Conservation (phyloP, 2,888 invertebrate genomes). For the Mythimna loreyi region DNA sequence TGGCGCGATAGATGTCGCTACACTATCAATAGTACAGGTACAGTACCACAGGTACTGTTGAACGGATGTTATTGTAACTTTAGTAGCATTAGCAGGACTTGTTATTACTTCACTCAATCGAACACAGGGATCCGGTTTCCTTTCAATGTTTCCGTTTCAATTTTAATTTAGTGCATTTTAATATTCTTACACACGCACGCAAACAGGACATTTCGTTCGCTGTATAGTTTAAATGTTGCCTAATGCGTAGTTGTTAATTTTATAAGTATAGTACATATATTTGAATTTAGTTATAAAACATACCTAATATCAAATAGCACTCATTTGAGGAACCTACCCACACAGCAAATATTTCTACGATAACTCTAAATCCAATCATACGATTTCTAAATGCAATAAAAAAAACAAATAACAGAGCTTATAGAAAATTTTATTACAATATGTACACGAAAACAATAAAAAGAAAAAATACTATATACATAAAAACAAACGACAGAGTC, state of each 20-base stretch:
- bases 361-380: constrained; percentile 3
- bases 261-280: neutral
- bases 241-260: neutral
- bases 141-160: constrained; percentile 28
- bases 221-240: neutral
- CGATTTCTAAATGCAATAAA: constrained; percentile 45
- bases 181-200: constrained; percentile 27
- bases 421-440: constrained; percentile 55
- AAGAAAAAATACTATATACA: constrained; percentile 50
- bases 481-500: constrained; percentile 28
- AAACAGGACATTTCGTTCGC: constrained; percentile 2
- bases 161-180: constrained; percentile 23
- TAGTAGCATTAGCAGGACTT: neutral
- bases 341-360: neutral
- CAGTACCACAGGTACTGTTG: neutral
- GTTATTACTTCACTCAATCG: constrained; percentile 23
- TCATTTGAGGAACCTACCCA: constrained; percentile 1
- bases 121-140: constrained; percentile 32
- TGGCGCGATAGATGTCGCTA: too few relatives aligned
- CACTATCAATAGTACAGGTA: neutral
- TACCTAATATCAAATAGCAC: constrained; percentile 18
- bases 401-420: constrained; percentile 31
- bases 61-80: constrained; percentile 28
- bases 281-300: constrained; percentile 14
- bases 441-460: constrained; percentile 38